A percentile compares a stretch with the other conserved stretches of the same genome.
Conservation (phyloP, 2,113 vertebrate species). For the Dissostichus mawsoni region DNA sequence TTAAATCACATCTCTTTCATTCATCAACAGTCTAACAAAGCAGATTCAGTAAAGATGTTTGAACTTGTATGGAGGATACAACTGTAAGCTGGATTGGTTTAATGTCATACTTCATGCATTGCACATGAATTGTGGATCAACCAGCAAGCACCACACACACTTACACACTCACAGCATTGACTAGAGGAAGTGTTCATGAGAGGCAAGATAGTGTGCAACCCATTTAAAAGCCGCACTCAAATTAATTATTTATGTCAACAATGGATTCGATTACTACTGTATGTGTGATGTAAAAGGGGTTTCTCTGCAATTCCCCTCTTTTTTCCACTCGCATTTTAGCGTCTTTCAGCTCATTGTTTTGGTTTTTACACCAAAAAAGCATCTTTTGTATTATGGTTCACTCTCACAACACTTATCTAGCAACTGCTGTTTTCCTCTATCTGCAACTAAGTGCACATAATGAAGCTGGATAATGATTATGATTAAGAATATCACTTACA, state of each 20-base stretch:
- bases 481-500: neutral
- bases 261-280: neutral
- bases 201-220: neutral
- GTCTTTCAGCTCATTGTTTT: neutral
- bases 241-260: neutral
- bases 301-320: neutral
- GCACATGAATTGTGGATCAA: neutral
- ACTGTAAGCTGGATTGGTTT: neutral
- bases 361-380: neutral
- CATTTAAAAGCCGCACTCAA: neutral
- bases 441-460: no score
- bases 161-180: no score
- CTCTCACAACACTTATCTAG: neutral
- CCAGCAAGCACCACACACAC: neutral
- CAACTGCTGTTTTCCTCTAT: no score
- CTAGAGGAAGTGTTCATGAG: neutral
- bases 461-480: neutral
- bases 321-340: neutral
- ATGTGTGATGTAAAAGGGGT: neutral
- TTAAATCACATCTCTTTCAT: slow-evolving; percentile 17
- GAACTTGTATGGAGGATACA: neutral
- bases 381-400: neutral
- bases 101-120: neutral
- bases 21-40: neutral
- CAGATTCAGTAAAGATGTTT: neutral